These are phyloP conservation scores for Lonchura striata DNA, from an alignment of 2,113 vertebrate genomes.

Conservation along the genomic window DNA sequence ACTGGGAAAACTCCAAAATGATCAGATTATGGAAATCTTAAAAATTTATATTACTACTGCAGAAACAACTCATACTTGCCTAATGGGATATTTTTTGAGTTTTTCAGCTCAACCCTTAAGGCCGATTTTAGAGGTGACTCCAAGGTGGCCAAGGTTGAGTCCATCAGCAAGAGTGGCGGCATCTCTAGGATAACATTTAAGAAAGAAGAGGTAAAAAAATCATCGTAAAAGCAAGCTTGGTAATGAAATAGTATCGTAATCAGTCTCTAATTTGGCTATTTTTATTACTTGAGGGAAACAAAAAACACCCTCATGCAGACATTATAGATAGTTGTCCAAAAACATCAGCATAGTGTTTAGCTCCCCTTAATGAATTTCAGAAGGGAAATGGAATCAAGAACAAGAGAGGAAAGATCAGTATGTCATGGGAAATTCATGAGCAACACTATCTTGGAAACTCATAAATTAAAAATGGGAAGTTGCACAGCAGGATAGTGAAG, in stretches of 20 bases:
- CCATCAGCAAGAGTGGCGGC: not conserved
- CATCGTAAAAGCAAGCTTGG: not conserved
- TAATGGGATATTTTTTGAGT: not conserved
- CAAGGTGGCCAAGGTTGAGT: rapidly evolving
- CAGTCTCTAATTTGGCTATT: not conserved
- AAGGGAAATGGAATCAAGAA: not conserved
- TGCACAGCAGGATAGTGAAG: not conserved
- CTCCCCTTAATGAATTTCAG: not conserved
- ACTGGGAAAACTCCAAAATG: not conserved
- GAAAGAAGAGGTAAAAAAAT: not conserved
- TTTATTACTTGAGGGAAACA: not conserved
- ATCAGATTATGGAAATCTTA: not conserved
- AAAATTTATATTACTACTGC: not conserved
- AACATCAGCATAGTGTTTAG: not conserved
- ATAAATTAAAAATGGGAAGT: not conserved
- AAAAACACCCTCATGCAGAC: rapidly evolving
- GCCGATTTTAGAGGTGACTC: not conserved
- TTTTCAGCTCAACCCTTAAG: not conserved
- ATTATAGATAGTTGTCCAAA: not conserved
- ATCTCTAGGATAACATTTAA: not conserved
- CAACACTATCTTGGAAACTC: not conserved
- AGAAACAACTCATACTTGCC: rapidly evolving
- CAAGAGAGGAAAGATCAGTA: not conserved
- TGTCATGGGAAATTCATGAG: not conserved
- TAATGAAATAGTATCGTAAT: no score